Conservation (phyloP, 2,888 invertebrate species). For the Oscheius sp. region DNA sequence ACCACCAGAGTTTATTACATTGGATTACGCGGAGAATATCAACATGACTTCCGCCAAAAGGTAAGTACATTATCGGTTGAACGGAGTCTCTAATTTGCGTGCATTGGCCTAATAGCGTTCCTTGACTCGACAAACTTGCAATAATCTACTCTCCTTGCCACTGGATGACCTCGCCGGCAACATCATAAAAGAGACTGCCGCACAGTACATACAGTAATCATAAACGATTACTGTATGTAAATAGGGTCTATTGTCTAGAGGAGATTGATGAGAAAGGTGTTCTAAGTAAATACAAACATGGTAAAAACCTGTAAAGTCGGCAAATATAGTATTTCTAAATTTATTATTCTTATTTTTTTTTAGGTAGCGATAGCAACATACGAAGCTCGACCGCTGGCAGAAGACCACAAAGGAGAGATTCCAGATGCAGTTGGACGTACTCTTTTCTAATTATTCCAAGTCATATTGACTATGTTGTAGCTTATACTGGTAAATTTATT, state of each 20-base stretch:
- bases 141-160: neutral
- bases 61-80: slow-evolving; percentile 18
- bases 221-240: neutral
- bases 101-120: neutral
- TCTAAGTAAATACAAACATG: neutral
- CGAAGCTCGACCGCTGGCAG: slow-evolving; percentile 64
- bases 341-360: slow-evolving; percentile 19
- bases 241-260: neutral
- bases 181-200: neutral
- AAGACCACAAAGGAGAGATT: slow-evolving; percentile 68
- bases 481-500: neutral
- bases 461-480: neutral
- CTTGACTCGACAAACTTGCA: neutral
- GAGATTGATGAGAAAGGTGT: slow-evolving; percentile 4
- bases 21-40: slow-evolving; percentile 90
- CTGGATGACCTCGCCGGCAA: neutral
- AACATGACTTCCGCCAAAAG: slow-evolving; percentile 57
- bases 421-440: slow-evolving; percentile 41
- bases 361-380: slow-evolving; percentile 68
- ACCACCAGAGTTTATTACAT: slow-evolving; percentile 83
- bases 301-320: too few relatives aligned
- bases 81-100: neutral
- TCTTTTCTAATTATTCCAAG: slow-evolving; percentile 1
- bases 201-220: neutral
- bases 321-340: too few relatives aligned